Conservation (phyloP, 2,797 vertebrate species). For the Neosalanx taihuensis region DNA sequence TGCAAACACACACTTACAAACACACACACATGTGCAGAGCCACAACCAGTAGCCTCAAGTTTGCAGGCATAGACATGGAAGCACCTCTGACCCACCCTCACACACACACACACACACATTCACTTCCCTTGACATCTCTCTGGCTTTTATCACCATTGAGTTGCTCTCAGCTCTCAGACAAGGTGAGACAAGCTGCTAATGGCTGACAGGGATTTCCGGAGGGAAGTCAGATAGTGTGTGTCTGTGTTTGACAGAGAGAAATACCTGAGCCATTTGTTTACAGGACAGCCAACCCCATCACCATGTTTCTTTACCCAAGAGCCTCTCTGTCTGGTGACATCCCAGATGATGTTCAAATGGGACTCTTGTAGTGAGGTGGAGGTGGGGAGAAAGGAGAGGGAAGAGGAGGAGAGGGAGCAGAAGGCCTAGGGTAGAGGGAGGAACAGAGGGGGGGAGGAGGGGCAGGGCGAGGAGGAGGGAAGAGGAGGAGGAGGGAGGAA, state of each 20-base stretch:
- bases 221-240: neutral
- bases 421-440: neutral
- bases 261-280: neutral
- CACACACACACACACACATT: too few species aligned
- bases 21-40: too few species aligned
- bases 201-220: neutral
- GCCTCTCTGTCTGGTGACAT: neutral
- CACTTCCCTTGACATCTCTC: neutral
- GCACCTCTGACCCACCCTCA: too few species aligned
- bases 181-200: constrained; percentile 17
- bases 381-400: neutral
- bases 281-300: constrained; percentile 20
- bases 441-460: neutral
- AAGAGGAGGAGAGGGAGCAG: neutral
- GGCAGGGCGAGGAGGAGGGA: neutral
- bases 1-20: too few species aligned
- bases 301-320: constrained; percentile 16
- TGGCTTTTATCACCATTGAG: constrained; percentile 16
- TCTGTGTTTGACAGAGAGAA: constrained; percentile 1
- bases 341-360: too few species aligned
- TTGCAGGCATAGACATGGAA: too few species aligned
- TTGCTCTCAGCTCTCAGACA: constrained; percentile 18
- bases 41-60: neutral
- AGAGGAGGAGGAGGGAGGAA: neutral
- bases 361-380: too few species aligned